phyloP scores from a whole-genome alignment of 2,888 invertebrate genomes.

The Xestia sexstrigata region DNA sequence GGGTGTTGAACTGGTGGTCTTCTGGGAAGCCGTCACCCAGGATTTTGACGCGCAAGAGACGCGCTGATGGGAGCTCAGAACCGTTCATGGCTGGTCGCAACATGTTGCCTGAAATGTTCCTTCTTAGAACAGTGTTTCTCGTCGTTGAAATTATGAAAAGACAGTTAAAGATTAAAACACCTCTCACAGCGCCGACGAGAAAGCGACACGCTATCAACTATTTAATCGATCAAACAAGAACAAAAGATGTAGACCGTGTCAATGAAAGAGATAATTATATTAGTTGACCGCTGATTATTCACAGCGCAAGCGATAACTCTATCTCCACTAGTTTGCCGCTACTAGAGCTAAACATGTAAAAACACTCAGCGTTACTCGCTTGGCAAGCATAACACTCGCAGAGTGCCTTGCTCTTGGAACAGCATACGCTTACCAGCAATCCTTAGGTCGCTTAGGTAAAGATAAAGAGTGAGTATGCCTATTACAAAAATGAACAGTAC shows the following conservation, averaged over 20 bases:
- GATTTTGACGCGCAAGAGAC: constrained; percentile 70
- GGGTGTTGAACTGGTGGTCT: constrained; percentile 67
- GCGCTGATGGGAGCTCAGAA: constrained; percentile 70
- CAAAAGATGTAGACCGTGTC: not conserved
- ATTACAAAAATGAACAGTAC: not conserved
- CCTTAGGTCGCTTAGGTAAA: too few relatives aligned
- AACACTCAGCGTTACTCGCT: not conserved
- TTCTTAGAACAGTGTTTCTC: not conserved
- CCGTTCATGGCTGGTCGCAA: constrained; percentile 71
- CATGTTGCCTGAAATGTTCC: constrained; percentile 56
- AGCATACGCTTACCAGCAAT: not conserved
- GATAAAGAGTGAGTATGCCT: not conserved
- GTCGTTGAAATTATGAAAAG: not conserved
- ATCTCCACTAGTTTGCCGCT: not conserved
- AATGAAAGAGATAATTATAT: not conserved
- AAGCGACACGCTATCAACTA: not conserved
- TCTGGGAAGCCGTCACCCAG: constrained; percentile 69
- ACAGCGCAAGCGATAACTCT: too few relatives aligned
- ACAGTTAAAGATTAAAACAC: not conserved
- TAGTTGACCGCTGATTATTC: not conserved
- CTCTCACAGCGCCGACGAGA: not conserved
- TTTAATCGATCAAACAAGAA: not conserved
- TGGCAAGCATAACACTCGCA: not conserved
- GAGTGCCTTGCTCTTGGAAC: not conserved
- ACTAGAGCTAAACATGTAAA: not conserved